Base-by-base conservation (phyloP, 2,888 invertebrate species). In the Notocelia uddmanniana region DNA sequence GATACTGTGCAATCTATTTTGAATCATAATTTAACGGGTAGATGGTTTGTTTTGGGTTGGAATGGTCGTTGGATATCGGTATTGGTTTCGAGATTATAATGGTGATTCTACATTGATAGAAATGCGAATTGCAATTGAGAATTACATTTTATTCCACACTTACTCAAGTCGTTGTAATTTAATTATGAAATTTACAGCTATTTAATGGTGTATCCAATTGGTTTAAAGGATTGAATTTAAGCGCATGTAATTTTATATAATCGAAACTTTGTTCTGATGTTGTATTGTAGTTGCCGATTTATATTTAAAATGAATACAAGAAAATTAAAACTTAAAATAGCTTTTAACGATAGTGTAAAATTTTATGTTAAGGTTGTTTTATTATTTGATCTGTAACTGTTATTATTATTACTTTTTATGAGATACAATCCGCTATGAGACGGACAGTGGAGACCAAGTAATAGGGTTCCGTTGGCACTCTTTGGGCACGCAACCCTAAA, bases 51-150 rank as follows among this genome's bases (percentile, higher is more conserved):
- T 57, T 62, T 55, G 2, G 11, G 1, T 9, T 55, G 45, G 11
- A 0, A 1, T 5, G n/a, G 60, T 54, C 5, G 15, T 57, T 26
- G 37, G 68, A 55, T 68, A 73, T 75, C 69, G 75, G 69, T 73
- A 78, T 72, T 77, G 77, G 76, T 78, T 74, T 62, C 54, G 76
- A 71, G 67, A 74, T 74, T 74, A 74, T 79, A 79, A 79, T 74
- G 80, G 69, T 31, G 69, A 67, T 54, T 64, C 26, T 69, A 74
- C 58, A 71, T 60, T 71, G 71, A 64, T 63, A 41, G 55, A 73
- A 63, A 52, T 52, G 26, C 34, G 59, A 45, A 72, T 60, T 69
- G 63, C 26, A 37, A 52, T 64, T 26, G 21, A 6, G 45, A 41
- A 41, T 52, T 63, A 41, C 41, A 31, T 52, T 54, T 64, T 66